Percentiles rank a stretch among this genome's conserved stretches.
Conservation (phyloP, 2,797 vertebrate genomes). For the Coracias cyanogaster region DNA sequence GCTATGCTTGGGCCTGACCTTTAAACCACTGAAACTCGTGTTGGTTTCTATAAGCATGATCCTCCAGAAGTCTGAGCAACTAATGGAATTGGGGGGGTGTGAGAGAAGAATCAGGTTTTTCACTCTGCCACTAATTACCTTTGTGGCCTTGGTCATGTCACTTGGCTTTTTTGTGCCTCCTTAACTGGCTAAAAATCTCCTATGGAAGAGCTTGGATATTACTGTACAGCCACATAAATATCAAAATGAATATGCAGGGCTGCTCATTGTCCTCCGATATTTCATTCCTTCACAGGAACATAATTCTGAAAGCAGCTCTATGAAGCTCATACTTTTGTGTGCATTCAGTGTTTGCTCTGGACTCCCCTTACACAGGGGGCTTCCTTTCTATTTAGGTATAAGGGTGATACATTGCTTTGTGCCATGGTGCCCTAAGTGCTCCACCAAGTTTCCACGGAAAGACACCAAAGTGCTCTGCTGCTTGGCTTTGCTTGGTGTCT, state of each 20-base stretch:
- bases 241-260: background rate
- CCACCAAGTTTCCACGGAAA: background rate
- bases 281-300: background rate
- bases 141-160: background rate
- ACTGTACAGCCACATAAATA: background rate
- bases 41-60: background rate
- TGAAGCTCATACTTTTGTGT: background rate
- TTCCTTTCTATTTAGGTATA: accelerated
- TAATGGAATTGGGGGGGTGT: background rate
- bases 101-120: background rate
- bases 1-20: background rate
- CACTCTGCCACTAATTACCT: background rate
- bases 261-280: background rate
- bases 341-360: background rate
- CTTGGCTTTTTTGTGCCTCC: background rate
- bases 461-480: background rate
- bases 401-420: accelerated
- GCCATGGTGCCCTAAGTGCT: accelerated
- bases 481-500: background rate
- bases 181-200: background rate
- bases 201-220: background rate
- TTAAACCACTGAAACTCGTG: constrained; percentile 44
- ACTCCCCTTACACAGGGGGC: background rate
- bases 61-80: background rate
- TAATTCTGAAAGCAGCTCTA: background rate